phyloP scores from a whole-genome alignment of 2,797 vertebrate species.

The Danio choprae region DNA sequence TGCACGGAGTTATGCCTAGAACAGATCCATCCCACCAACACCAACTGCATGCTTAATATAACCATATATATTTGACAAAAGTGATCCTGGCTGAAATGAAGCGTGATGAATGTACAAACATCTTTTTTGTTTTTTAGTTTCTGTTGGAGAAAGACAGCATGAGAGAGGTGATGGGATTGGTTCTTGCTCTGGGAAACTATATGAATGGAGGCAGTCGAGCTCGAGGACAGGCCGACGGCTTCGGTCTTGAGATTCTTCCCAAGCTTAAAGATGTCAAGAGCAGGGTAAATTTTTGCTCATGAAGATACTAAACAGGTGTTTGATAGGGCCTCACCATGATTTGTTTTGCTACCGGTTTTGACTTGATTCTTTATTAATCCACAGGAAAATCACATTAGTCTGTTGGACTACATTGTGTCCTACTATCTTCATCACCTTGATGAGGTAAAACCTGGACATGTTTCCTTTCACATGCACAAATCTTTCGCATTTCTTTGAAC shows the following conservation, averaged over 20 bases:
- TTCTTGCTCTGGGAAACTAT: conserved; percentile 95
- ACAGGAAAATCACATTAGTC: conserved; percentile 89
- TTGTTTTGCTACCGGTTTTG: conserved; percentile 2
- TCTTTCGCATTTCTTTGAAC: neutral
- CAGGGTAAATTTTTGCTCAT: conserved; percentile 74
- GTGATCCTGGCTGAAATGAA: neutral
- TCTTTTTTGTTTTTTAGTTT: conserved; percentile 70
- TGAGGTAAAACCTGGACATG: conserved; percentile 76
- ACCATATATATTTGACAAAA: too few relatives aligned
- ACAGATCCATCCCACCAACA: too few relatives aligned
- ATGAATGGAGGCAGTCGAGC: conserved; percentile 95
- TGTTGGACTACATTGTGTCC: conserved; percentile 92
- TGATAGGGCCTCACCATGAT: neutral
- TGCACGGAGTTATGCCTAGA: too few relatives aligned
- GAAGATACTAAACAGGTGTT: neutral
- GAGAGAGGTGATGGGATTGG: conserved; percentile 87
- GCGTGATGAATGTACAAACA: neutral
- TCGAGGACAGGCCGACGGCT: conserved; percentile 96
- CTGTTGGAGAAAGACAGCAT: conserved; percentile 83
- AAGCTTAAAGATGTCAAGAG: conserved; percentile 98
- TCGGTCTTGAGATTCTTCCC: conserved; percentile 95
- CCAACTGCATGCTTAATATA: too few relatives aligned
- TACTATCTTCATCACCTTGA: conserved; percentile 92
- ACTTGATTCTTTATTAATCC: conserved; percentile 28
- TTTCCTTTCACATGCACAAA: neutral